Evolutionary conservation across 1,140 invertebrate genomes (phyloP), one percentile per base, ranked within the genome.

Genomic region (Neuroterus valhalla): DNA sequence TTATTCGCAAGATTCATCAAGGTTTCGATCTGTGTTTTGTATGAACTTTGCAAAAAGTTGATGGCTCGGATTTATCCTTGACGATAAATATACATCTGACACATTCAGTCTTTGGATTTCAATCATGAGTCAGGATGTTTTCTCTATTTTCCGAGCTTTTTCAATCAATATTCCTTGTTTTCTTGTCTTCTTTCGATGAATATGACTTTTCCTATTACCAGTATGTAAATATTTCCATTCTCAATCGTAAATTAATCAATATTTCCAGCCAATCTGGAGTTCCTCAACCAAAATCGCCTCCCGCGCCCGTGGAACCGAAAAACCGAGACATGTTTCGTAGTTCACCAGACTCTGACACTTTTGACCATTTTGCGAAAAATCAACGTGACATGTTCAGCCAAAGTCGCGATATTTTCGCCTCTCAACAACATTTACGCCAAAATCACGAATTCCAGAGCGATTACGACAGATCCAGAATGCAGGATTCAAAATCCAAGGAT

Each of bases 291-390:
- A 88, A 91, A 71, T 93, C 75, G 88, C 94, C 79, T 79, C 94
- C 91, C 78, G 93, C 91, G 0, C 95, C 95, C 21, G 93, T 96
- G 14, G 95, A 96, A 82, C 93, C 92, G 0, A 91, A 92, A 77
- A 89, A 89, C 71, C 90, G 93, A 2, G 93, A 93, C 68, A 91
- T 91, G 1, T 94, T 94, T 82, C 89, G 93, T 42, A 91, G 92
- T 14, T 94, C 94, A 50, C 94, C 93, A 86, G 93, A 93, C 62
- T 93, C 92, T 0, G 92, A 93, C 44, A 87, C 91, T 52, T 92
- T 91, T 78, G 91, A 93, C 14, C 85, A 90, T 42, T 90, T 89
- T 12, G 77, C 86, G 0, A 89, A 90, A 52, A 89, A 80, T 50
- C 88, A 88, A 43, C 82, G 86, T 4, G 88, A 90, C 45, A 89